Evolutionary conservation across 2,797 vertebrate genomes (phyloP), one percentile per base, ranked within the genome.

Genomic region (Paguma larvata): DNA sequence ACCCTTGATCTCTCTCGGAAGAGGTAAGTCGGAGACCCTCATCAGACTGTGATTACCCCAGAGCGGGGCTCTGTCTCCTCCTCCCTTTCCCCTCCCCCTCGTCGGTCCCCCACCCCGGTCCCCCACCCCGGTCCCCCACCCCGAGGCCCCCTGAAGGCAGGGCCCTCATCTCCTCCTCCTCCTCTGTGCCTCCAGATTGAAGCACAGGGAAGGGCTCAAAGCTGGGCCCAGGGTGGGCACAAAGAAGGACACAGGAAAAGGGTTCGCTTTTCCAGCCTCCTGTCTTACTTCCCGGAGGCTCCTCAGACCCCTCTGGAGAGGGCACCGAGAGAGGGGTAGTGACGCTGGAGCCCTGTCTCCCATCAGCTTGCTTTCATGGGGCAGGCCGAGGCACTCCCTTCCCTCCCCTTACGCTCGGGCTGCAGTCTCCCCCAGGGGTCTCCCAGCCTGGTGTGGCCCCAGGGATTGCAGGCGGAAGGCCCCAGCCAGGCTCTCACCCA

Each of bases 401-500:
- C 48, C 18, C 27, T 41, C 48, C 18, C 59, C 32, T 56, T 27
- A 5, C 53, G 13, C 83, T 80, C 13, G 6, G 59, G 41, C 65
- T 56, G 46, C 8, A 6, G 48, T 77, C 48, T 87, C 78, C 63
- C 63, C 48, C 16, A 9, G 25, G 16, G 16, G 18, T 85, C 34
- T 53, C 92, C 65, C 85, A 59, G 51, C 44, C 77, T 23, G 0
- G 9, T 6, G 51, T 1, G 25, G 34, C 27, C 70, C 85, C 38
- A 18, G 73, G 21, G n/a, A n/a, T 62, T 9, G 27, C 85, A 59
- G 80, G 34, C 25, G 4, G 0, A 10, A 12, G 62, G 73, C 90
- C 51, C 62, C 38, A 75, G 62, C 34, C 65, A 82, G 93, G 27
- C 78, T 90, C 98, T 96, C 98, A 99, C 99, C 99, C 94, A 98